Percentiles rank a stretch among this genome's conserved stretches.
Evolutionary conservation across 1,140 invertebrate genomes (phyloP).

Genomic region (Scaptodrosophila lebanonensis): DNA sequence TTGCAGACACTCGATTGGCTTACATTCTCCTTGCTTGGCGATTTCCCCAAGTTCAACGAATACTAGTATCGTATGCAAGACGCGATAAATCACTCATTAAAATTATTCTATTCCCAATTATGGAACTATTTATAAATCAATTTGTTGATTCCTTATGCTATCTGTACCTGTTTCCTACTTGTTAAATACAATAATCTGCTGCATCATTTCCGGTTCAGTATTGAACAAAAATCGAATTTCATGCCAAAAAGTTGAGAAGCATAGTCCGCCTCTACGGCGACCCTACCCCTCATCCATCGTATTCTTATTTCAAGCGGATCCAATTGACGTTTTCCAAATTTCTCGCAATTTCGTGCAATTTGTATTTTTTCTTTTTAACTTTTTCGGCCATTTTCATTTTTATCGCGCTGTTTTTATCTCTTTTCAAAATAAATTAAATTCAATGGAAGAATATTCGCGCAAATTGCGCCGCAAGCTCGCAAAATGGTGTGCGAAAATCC

Average conservation of each 20-base stretch:
- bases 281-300: background rate
- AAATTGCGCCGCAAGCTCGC: constrained; percentile 50
- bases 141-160: background rate
- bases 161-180: background rate
- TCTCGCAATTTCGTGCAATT: constrained; percentile 26
- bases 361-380: constrained; percentile 18
- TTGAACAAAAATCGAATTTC: constrained; percentile 15
- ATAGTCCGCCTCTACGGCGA: background rate
- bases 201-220: constrained; percentile 33
- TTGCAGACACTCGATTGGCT: no score
- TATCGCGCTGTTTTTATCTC: constrained; percentile 45
- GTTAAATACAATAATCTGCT: background rate
- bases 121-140: constrained; percentile 1
- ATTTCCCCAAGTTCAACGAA: no score
- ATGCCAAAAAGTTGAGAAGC: constrained; percentile 19
- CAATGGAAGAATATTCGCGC: constrained; percentile 37
- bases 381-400: constrained; percentile 8
- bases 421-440: constrained; percentile 45
- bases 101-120: no score
- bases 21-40: no score
- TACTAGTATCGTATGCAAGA: no score
- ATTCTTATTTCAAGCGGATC: background rate
- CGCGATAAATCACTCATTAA: no score
- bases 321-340: constrained; percentile 43
- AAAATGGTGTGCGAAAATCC: constrained; percentile 29